These are phyloP conservation scores for Oxytorus armatus DNA, from an alignment of 2,888 invertebrate species.

Conservation along the genomic window DNA sequence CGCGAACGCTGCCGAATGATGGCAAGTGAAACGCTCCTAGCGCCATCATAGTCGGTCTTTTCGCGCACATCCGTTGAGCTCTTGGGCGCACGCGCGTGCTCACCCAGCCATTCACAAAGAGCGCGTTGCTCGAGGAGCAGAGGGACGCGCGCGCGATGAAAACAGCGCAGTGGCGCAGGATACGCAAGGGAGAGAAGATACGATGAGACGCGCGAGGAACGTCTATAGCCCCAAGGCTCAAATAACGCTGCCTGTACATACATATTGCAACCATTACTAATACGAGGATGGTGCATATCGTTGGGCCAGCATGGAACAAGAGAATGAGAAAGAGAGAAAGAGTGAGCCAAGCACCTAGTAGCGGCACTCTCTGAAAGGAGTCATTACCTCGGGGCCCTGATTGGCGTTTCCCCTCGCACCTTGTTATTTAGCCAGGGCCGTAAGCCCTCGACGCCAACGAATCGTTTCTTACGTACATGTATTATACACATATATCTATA, in stretches of 20 bases:
- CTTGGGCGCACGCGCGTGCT: slow-evolving; percentile 34
- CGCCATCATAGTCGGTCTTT: slow-evolving; percentile 35
- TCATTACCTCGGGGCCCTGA: slow-evolving; percentile 72
- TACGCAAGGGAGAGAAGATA: slow-evolving; percentile 18
- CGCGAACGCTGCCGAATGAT: slow-evolving; percentile 6
- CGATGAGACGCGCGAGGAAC: slow-evolving; percentile 41
- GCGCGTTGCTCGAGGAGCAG: slow-evolving; percentile 26
- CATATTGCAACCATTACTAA: not conserved
- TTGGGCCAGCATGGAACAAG: slow-evolving; percentile 44
- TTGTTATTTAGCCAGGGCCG: slow-evolving; percentile 72
- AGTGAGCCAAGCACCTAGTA: slow-evolving; percentile 59
- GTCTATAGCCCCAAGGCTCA: slow-evolving; percentile 33
- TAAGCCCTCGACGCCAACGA: slow-evolving; percentile 54
- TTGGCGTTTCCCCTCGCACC: slow-evolving; percentile 75
- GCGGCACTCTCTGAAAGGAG: slow-evolving; percentile 71
- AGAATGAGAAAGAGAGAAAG: slow-evolving; percentile 3
- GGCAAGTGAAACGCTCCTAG: slow-evolving; percentile 21
- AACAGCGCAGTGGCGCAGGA: slow-evolving; percentile 30
- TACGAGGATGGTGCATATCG: slow-evolving; percentile 22
- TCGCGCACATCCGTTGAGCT: slow-evolving; percentile 20
- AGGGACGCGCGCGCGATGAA: slow-evolving; percentile 21
- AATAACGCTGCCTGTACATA: slow-evolving; percentile 36
- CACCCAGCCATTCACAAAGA: slow-evolving; percentile 56
- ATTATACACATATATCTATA: slow-evolving; percentile 11
- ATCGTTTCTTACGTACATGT: slow-evolving; percentile 31